Percentiles rank a stretch among this genome's conserved stretches.
These are phyloP conservation scores for Syrmaticus mikado DNA, from an alignment of 2,113 vertebrate species.

Conservation along the genomic window DNA sequence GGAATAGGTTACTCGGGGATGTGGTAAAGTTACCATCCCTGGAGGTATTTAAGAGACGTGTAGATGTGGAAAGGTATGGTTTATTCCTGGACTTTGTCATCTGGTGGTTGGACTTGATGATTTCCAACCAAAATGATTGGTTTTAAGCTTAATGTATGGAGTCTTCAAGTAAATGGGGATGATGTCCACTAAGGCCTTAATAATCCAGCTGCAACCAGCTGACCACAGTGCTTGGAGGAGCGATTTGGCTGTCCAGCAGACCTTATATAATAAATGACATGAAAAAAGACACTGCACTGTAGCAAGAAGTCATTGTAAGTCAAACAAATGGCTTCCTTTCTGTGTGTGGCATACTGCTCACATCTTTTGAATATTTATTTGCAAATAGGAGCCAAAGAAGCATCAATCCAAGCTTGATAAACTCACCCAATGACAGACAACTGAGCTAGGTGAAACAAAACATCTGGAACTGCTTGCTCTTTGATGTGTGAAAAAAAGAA, in stretches of 20 bases:
- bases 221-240: neutral
- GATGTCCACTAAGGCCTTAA: neutral
- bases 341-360: neutral
- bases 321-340: neutral
- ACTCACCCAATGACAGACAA: neutral
- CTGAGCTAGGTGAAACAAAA: neutral
- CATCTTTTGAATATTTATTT: neutral
- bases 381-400: neutral
- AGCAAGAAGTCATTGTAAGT: neutral
- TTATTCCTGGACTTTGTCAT: neutral
- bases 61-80: neutral
- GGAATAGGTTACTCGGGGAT: neutral
- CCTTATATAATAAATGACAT: neutral
- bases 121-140: neutral
- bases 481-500: neutral
- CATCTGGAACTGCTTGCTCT: neutral
- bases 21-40: neutral
- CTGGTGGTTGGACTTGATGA: neutral
- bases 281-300: neutral
- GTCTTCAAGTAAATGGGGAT: no score
- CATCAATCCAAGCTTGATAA: neutral
- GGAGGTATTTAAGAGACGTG: neutral
- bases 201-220: neutral
- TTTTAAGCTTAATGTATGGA: rapidly evolving
- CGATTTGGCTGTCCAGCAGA: neutral